Evolutionary conservation across 2,888 invertebrate genomes (phyloP).

Genomic region (Archips xylosteana): DNA sequence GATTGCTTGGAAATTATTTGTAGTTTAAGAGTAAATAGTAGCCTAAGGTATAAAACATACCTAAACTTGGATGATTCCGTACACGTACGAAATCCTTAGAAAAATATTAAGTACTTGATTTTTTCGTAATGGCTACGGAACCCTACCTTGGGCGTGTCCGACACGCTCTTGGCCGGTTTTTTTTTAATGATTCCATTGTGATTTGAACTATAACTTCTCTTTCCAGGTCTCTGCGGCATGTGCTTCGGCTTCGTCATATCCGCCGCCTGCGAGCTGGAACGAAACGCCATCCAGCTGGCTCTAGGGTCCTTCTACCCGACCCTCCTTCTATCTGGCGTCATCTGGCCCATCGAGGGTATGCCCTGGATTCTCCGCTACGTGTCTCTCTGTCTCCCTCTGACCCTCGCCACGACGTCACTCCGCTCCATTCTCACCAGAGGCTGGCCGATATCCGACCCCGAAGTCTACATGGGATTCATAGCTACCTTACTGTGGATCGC

Average conservation of each 20-base stretch:
- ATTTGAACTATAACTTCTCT: too few species aligned
- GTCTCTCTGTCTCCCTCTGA: slow-evolving; percentile 93
- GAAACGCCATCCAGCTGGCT: slow-evolving; percentile 96
- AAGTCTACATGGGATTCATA: slow-evolving; percentile 95
- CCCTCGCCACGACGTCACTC: slow-evolving; percentile 96
- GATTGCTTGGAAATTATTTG: too few species aligned
- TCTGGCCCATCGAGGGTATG: slow-evolving; percentile 99
- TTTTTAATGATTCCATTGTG: too few species aligned
- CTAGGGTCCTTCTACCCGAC: slow-evolving; percentile 98
- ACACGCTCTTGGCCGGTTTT: too few species aligned
- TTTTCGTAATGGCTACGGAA: too few species aligned
- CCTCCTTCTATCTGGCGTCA: slow-evolving; percentile 95
- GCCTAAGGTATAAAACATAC: too few species aligned
- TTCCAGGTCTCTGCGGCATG: slow-evolving; percentile 94
- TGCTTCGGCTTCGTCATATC: slow-evolving; percentile 98
- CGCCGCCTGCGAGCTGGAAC: slow-evolving; percentile 95
- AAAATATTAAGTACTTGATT: too few species aligned
- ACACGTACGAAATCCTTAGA: too few species aligned
- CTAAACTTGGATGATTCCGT: too few species aligned
- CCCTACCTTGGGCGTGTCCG: too few species aligned
- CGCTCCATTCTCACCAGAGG: slow-evolving; percentile 95
- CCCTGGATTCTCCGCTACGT: slow-evolving; percentile 93
- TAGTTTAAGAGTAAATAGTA: too few species aligned
- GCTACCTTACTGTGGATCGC: slow-evolving; percentile 95
- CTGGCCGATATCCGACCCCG: slow-evolving; percentile 92